Evolutionary conservation across 2,797 vertebrate genomes (phyloP).

Genomic region (Microcaecilia unicolor): DNA sequence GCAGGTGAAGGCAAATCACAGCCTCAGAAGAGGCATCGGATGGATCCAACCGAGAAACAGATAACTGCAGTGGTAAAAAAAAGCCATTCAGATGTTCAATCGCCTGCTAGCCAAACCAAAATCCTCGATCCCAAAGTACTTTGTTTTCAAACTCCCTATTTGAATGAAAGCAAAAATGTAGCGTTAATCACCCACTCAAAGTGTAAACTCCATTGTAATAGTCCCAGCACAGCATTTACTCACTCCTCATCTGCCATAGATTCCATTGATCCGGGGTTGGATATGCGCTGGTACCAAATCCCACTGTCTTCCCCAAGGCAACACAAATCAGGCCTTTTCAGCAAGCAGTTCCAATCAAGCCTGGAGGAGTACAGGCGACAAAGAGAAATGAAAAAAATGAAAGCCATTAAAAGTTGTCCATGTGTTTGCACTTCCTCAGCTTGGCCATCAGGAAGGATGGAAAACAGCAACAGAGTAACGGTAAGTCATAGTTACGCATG

Average conservation of each 20-base stretch:
- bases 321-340: slow-evolving; percentile 6
- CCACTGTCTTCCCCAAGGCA: slow-evolving; percentile 2
- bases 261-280: background rate
- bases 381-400: background rate
- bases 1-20: too few species aligned
- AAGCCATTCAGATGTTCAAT: background rate
- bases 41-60: too few species aligned
- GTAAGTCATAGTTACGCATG: too few species aligned
- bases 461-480: too few species aligned
- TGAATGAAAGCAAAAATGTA: background rate
- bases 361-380: slow-evolving; percentile 6
- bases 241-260: too few species aligned
- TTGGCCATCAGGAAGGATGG: too few species aligned
- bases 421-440: too few species aligned
- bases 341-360: slow-evolving; percentile 6
- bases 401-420: too few species aligned
- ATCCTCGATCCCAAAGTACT: too few species aligned
- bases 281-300: slow-evolving; percentile 4
- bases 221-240: too few species aligned
- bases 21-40: too few species aligned
- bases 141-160: background rate
- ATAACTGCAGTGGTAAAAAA: background rate
- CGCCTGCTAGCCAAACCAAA: too few species aligned
- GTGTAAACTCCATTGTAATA: background rate
- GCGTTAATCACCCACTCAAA: background rate